A percentile compares a stretch with the other conserved stretches of the same genome.
Evolutionary conservation across 2,797 vertebrate species (phyloP).

Genomic region (Allobates femoralis): DNA sequence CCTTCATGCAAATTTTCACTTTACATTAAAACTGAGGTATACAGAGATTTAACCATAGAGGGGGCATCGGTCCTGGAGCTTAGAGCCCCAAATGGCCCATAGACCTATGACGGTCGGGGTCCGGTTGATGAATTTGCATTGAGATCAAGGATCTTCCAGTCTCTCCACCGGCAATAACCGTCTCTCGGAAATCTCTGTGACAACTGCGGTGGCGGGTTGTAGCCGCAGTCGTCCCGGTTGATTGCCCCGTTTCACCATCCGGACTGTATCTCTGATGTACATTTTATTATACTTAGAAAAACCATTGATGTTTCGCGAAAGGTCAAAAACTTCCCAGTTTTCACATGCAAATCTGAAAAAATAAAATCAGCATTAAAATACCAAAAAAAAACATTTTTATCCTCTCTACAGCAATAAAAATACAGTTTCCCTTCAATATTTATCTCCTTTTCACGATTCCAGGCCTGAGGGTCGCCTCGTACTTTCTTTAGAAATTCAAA

Average conservation of each 20-base stretch:
- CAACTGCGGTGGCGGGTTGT: neutral
- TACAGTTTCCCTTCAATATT: constrained; percentile 32
- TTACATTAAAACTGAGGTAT: no score
- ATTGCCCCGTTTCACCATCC: neutral
- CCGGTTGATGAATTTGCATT: no score
- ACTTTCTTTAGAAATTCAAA: constrained; percentile 52
- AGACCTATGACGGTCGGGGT: no score
- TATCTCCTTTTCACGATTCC: constrained; percentile 38
- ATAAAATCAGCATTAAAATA: neutral
- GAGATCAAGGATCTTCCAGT: no score
- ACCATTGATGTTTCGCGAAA: neutral
- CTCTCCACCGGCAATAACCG: neutral
- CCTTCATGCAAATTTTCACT: no score
- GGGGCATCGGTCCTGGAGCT: no score
- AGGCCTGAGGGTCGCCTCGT: constrained; percentile 28
- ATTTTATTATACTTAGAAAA: neutral
- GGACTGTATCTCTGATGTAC: neutral
- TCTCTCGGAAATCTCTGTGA: neutral
- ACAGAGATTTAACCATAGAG: no score
- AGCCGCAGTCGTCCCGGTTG: neutral
- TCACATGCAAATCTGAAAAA: constrained; percentile 18
- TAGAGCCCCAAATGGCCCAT: no score
- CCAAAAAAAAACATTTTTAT: neutral
- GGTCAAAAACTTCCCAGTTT: neutral
- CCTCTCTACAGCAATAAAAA: neutral